Conservation (phyloP, 2,113 vertebrate species). For the Platysteira castanea region DNA sequence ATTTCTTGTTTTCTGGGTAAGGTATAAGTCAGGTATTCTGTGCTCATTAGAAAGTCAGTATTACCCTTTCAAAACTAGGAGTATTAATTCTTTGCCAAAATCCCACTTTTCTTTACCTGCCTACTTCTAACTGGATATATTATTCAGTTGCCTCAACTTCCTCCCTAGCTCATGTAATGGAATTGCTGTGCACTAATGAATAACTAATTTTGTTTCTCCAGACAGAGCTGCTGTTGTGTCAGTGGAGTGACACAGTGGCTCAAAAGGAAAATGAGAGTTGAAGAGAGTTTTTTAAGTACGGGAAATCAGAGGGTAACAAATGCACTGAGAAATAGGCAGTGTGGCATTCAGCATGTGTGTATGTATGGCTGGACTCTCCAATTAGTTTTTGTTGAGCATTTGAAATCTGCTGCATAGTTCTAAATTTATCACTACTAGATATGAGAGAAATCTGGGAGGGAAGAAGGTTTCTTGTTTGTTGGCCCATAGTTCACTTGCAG, state of each 20-base stretch:
- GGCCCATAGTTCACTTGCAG: not conserved
- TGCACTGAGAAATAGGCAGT: not conserved
- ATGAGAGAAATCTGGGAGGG: not conserved
- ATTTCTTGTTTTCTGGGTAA: not conserved
- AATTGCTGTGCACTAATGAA: constrained; percentile 21
- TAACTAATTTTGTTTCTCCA: constrained; percentile 44
- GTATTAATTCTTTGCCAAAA: not conserved
- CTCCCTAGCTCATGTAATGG: not conserved
- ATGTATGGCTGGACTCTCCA: not conserved
- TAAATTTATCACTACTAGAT: not conserved
- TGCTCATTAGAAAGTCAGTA: not conserved
- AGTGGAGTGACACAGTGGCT: not conserved
- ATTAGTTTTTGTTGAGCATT: not conserved
- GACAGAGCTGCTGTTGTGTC: not conserved
- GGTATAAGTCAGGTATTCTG: not conserved
- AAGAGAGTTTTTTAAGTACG: not conserved
- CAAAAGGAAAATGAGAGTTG: not conserved
- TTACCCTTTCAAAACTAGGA: not conserved
- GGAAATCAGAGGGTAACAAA: not conserved
- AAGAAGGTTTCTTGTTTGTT: not conserved
- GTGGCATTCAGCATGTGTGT: not conserved
- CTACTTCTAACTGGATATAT: not conserved
- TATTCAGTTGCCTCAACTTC: not conserved
- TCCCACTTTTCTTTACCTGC: not conserved
- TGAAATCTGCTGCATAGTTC: not conserved